Percentiles rank a stretch among this genome's conserved stretches.
Evolutionary conservation across 2,888 invertebrate genomes (phyloP).

Genomic region (Galerucella calmariensis): DNA sequence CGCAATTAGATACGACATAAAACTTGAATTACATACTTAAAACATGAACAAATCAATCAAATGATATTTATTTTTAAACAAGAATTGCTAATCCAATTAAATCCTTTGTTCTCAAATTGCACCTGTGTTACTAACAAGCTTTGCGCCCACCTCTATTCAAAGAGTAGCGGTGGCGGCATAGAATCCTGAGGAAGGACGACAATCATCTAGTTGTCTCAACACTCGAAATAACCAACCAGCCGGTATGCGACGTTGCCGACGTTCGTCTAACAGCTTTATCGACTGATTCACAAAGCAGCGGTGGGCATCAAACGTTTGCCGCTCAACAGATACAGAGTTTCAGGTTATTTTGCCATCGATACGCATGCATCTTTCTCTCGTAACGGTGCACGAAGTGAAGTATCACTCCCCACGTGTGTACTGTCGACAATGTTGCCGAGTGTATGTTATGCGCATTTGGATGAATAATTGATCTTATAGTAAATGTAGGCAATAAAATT

Average conservation of each 20-base stretch:
- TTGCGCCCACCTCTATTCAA: constrained; percentile 11
- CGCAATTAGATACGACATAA: too few species aligned
- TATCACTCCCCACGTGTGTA: constrained; percentile 20
- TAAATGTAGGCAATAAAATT: neutral
- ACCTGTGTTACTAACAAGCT: neutral
- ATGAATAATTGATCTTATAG: neutral
- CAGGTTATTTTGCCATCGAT: constrained; percentile 40
- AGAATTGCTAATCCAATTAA: neutral
- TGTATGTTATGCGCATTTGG: constrained; percentile 8
- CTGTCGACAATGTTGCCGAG: constrained; percentile 10
- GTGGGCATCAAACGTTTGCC: constrained; percentile 25
- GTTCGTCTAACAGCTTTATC: constrained; percentile 32
- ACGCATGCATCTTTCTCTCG: constrained; percentile 42
- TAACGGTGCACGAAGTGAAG: constrained; percentile 13
- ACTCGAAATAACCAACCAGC: constrained; percentile 36
- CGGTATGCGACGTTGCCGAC: constrained; percentile 36
- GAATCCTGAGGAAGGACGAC: constrained; percentile 33
- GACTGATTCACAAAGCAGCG: constrained; percentile 31
- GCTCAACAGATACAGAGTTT: constrained; percentile 24
- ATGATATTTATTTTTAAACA: neutral
- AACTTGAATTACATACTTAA: neutral
- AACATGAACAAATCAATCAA: neutral
- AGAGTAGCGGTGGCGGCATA: constrained; percentile 17
- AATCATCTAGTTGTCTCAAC: constrained; percentile 34
- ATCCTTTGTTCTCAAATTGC: constrained; percentile 1